Conservation (phyloP, 2,113 vertebrate species). For the Pomatorhinus ruficollis region DNA sequence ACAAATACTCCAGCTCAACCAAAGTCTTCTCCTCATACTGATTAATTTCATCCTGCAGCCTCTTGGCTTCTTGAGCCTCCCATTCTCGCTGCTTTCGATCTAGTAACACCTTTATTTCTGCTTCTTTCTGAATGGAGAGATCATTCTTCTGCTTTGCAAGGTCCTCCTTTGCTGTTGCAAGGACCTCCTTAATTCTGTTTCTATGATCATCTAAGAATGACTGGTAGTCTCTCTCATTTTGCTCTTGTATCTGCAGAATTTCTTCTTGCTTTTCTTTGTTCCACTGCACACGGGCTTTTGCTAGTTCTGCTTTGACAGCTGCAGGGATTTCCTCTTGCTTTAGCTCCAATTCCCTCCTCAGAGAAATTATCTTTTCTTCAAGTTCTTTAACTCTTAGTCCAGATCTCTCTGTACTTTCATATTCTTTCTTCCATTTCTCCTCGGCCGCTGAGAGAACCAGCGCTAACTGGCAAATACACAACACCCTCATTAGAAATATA, state of each 20-base stretch:
- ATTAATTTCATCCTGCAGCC: conserved; percentile 63
- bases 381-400: conserved; percentile 70
- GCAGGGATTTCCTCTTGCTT: conserved; percentile 79
- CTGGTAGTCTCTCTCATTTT: conserved; percentile 81
- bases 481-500: neutral
- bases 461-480: conserved; percentile 49
- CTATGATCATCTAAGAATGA: conserved; percentile 82
- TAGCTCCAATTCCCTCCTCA: conserved; percentile 80
- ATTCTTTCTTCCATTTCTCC: conserved; percentile 80
- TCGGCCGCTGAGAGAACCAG: conserved; percentile 77
- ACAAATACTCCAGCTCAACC: conserved; percentile 70
- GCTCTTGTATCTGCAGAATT: conserved; percentile 77
- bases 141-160: conserved; percentile 78
- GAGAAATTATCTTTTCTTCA: conserved; percentile 77
- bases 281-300: conserved; percentile 84
- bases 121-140: conserved; percentile 80
- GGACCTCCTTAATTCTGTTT: conserved; percentile 79
- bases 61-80: conserved; percentile 72
- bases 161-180: conserved; percentile 78
- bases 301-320: conserved; percentile 86
- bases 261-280: conserved; percentile 90
- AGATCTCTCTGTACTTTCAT: conserved; percentile 61
- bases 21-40: conserved; percentile 75
- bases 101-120: conserved; percentile 76
- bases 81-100: conserved; percentile 79